phyloP scores from a whole-genome alignment of 2,113 vertebrate species.

The Brachirus orientalis region DNA sequence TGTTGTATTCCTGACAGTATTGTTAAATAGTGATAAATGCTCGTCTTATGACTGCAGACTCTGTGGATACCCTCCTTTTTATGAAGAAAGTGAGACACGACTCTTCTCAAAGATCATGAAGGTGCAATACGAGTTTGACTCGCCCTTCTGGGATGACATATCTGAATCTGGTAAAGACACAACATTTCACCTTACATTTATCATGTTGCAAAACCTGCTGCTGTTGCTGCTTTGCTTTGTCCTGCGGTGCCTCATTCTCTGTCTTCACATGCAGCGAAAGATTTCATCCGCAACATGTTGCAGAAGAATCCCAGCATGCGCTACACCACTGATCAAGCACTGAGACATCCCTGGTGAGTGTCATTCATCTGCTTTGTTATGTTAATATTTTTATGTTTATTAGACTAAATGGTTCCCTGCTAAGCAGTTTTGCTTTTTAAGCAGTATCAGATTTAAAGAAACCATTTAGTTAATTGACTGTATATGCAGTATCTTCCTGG shows the following conservation, averaged over 20 bases:
- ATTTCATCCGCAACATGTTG: slow-evolving; percentile 93
- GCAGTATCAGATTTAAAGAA: too few relatives aligned
- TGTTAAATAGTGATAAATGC: not conserved
- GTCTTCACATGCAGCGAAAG: slow-evolving; percentile 86
- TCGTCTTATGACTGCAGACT: slow-evolving; percentile 77
- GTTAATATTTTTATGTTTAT: too few relatives aligned
- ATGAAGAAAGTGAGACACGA: slow-evolving; percentile 93
- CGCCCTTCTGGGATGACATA: slow-evolving; percentile 97
- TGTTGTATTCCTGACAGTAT: not conserved
- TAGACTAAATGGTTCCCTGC: too few relatives aligned
- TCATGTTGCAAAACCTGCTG: too few relatives aligned
- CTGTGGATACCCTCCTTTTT: slow-evolving; percentile 97
- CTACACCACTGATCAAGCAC: slow-evolving; percentile 89
- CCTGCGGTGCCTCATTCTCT: not conserved
- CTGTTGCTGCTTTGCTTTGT: not conserved
- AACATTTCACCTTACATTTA: not conserved
- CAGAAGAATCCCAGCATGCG: slow-evolving; percentile 91
- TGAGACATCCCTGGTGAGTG: slow-evolving; percentile 93
- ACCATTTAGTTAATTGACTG: too few relatives aligned
- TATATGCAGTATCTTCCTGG: too few relatives aligned
- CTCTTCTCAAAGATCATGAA: slow-evolving; percentile 98
- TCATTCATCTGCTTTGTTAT: not conserved
- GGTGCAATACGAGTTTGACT: slow-evolving; percentile 95
- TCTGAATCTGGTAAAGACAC: slow-evolving; percentile 89
- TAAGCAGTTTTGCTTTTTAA: too few relatives aligned